Base-by-base conservation (phyloP, 2,113 vertebrate species). In the Atractosteus spatula region DNA sequence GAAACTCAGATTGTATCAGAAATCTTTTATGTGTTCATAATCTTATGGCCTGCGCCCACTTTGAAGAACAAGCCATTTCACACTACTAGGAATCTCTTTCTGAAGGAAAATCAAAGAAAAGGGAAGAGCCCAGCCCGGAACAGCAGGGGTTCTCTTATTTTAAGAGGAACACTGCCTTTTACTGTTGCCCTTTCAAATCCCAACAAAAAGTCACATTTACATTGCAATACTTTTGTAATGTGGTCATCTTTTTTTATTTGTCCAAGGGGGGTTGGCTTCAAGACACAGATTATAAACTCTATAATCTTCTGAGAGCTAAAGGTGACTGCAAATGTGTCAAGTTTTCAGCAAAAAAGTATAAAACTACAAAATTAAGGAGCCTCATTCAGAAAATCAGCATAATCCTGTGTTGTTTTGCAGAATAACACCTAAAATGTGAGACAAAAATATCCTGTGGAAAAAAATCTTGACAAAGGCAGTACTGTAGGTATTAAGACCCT, bases 191-290 rank as follows among this genome's bases (percentile, higher is more conserved):
- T 77, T 82, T 85, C 71, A 62, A 80, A 83, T 78, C 74, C 80
- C 66, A 78, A 83, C 81, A 79, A 83, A 81, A 82, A 81, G 78
- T 78, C 77, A 80, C 79, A 88, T 84, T 88, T 85, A 79, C 83
- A 88, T 86, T 77, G 73, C 77, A 85, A 86, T 84, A 73, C 77
- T 42, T 71, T 79, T 77, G 80, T 69, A 80, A 80, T 80, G 41
- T 55, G 54, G 55, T 57, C 41, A 42, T 11, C 44, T 44, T 68
- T 1, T 68, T 57, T 41, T 42, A 13, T 69, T 42, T 56, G 13
- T 57, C 13, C n/a, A 55, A 68, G 29, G 45, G 16, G 66, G 29
- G 41, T 68, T 68, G 54, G 44, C 47, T 12, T 14, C 7, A 17
- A 17, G 16, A 29, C 7, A 55, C 51, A 16, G 45, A 55, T 55